Conservation (phyloP, 2,113 vertebrate species). For the Clarias gariepinus region DNA sequence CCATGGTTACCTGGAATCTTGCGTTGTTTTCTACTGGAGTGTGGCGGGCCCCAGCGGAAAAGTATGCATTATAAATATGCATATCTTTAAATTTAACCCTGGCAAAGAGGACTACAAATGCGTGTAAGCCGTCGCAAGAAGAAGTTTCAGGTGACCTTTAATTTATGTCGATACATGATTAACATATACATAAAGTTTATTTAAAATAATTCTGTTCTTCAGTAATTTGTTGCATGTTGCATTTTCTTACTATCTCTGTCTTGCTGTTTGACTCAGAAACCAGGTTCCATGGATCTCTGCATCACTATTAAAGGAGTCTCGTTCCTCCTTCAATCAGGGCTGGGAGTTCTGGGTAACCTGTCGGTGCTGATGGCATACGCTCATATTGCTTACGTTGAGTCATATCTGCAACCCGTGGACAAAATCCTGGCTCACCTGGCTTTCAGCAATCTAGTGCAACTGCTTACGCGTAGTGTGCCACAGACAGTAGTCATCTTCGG, state of each 20-base stretch:
- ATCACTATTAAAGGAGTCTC: conserved; percentile 77
- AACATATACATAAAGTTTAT: neutral
- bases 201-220: neutral
- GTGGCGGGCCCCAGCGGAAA: neutral
- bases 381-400: conserved; percentile 58
- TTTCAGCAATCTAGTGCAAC: conserved; percentile 73
- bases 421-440: conserved; percentile 76
- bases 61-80: conserved; percentile 27
- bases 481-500: conserved; percentile 77
- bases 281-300: conserved; percentile 73
- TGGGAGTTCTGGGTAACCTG: conserved; percentile 72
- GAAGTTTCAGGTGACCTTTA: conserved; percentile 2
- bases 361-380: conserved; percentile 69
- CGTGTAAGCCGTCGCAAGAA: neutral
- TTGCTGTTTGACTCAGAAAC: conserved; percentile 24
- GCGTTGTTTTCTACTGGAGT: conserved; percentile 7
- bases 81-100: neutral
- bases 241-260: conserved; percentile 39
- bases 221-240: neutral
- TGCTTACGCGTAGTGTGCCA: conserved; percentile 73
- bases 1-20: conserved; percentile 38
- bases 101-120: conserved; percentile 6
- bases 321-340: conserved; percentile 76
- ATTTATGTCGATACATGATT: neutral
- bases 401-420: conserved; percentile 71